Evolutionary conservation across 2,888 invertebrate genomes (phyloP).

Genomic region (Myopa testacea): DNA sequence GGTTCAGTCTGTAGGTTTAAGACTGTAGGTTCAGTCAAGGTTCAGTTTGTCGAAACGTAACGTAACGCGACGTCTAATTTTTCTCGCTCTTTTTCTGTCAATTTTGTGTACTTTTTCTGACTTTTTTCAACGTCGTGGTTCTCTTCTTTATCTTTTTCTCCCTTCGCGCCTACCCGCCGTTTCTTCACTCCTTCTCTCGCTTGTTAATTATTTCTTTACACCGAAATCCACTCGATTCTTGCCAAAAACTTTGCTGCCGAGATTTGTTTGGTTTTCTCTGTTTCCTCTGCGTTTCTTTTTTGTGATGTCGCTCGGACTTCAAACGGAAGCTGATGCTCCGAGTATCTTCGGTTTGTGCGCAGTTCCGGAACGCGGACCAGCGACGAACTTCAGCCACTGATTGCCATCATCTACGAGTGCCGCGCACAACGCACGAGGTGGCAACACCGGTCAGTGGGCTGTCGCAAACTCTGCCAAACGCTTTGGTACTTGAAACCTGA

Average conservation of each 20-base stretch:
- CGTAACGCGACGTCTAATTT: no score
- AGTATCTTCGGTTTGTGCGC: constrained; percentile 43
- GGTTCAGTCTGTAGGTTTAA: no score
- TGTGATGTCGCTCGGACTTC: background rate
- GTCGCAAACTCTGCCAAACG: background rate
- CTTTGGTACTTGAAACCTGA: background rate
- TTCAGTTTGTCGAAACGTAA: no score
- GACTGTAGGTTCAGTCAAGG: no score
- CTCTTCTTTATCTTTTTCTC: no score
- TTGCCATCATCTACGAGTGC: constrained; percentile 17
- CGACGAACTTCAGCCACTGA: constrained; percentile 16
- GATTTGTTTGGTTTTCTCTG: background rate
- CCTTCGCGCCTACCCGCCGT: background rate
- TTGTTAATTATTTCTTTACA: constrained; percentile 46
- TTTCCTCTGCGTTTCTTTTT: constrained; percentile 3
- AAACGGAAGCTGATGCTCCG: constrained; percentile 37
- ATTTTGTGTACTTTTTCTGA: no score
- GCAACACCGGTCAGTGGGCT: background rate
- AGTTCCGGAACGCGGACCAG: constrained; percentile 46
- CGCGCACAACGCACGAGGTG: background rate
- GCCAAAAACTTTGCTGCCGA: constrained; percentile 19
- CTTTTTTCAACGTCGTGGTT: no score
- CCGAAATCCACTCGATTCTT: constrained; percentile 39
- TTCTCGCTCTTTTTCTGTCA: no score
- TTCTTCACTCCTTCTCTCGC: background rate